These are phyloP conservation scores for Aptenodytes forsteri DNA, from an alignment of 2,113 vertebrate genomes.

Conservation along the genomic window DNA sequence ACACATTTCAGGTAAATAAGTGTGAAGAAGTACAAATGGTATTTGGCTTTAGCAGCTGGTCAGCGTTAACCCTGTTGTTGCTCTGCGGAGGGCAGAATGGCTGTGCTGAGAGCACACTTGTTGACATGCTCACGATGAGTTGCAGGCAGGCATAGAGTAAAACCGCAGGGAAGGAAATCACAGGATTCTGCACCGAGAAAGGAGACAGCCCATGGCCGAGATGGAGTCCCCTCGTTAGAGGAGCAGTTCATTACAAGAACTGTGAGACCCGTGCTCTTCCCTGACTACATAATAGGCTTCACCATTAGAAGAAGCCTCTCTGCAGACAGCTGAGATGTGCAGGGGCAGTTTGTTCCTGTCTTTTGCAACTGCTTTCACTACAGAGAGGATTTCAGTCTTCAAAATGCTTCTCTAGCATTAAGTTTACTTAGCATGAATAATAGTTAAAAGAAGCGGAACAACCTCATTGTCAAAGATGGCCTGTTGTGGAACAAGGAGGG, in stretches of 20 bases:
- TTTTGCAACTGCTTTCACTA: background rate
- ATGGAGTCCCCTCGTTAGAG: accelerated
- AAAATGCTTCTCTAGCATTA: background rate
- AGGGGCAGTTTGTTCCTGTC: background rate
- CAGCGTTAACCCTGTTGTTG: accelerated
- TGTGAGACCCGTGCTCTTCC: background rate
- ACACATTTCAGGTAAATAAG: background rate
- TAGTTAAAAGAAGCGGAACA: background rate
- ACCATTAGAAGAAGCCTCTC: background rate
- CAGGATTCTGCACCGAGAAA: background rate
- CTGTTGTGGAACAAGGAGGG: background rate
- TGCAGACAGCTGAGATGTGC: background rate
- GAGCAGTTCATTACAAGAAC: background rate
- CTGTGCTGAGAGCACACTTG: accelerated
- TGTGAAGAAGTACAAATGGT: background rate
- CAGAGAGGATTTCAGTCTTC: background rate
- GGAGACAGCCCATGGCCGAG: background rate
- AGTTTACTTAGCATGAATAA: background rate
- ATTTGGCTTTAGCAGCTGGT: background rate
- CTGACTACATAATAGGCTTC: background rate
- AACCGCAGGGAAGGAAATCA: background rate
- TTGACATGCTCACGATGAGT: background rate
- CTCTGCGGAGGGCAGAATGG: background rate
- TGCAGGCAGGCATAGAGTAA: background rate
- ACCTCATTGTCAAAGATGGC: background rate